Conservation (phyloP, 2,113 vertebrate genomes). For the Arizona elegans region DNA sequence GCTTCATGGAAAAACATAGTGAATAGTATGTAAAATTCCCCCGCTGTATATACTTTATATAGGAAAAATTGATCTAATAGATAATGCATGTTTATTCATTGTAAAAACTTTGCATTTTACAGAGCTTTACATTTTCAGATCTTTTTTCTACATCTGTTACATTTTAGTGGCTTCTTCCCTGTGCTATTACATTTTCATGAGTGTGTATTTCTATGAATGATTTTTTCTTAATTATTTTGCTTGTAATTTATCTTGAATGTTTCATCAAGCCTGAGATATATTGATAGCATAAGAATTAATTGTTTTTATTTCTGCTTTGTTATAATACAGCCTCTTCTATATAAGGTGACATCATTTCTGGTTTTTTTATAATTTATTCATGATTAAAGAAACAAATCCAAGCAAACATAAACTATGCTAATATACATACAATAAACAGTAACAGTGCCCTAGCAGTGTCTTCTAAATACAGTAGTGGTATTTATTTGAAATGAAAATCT, state of each 20-base stretch:
- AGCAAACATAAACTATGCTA: slow-evolving; percentile 4
- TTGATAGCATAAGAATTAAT: slow-evolving; percentile 1
- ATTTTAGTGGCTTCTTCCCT: neutral
- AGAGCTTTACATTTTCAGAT: neutral
- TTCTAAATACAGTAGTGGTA: neutral
- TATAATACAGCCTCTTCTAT: neutral
- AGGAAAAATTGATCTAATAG: neutral
- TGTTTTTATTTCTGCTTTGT: slow-evolving; percentile 4
- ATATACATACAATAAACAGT: slow-evolving; percentile 28
- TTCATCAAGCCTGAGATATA: neutral
- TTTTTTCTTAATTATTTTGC: neutral
- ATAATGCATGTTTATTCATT: neutral
- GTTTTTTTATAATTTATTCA: slow-evolving; percentile 2
- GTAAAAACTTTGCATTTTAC: neutral
- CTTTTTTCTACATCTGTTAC: neutral
- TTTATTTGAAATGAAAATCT: neutral
- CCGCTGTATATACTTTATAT: neutral
- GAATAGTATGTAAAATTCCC: neutral
- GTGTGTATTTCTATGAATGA: neutral
- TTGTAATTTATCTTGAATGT: slow-evolving; percentile 3
- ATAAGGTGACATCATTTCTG: neutral
- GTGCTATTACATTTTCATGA: neutral
- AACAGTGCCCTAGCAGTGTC: neutral
- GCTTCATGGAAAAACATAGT: neutral
- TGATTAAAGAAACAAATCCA: slow-evolving; percentile 6